Evolutionary conservation across 1,140 invertebrate genomes (phyloP), one percentile per base, ranked within the genome.

Genomic region (Drosophila pectinifera): DNA sequence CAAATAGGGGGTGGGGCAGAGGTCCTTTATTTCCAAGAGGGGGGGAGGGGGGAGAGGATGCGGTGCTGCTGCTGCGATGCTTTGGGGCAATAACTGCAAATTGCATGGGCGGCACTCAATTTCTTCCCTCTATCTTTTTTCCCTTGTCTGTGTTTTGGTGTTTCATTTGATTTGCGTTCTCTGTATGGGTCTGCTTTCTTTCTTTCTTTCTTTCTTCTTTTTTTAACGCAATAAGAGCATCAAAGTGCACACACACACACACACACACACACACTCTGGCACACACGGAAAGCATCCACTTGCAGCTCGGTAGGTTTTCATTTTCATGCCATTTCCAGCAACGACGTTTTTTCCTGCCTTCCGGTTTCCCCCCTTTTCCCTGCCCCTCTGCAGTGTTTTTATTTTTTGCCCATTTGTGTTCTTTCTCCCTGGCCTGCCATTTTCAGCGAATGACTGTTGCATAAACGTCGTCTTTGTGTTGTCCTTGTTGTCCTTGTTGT

Each of bases 391-490:
- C 22, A 22, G 22, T 22, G 54, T 58, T 53, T 58, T 24, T 48
- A 20, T 43, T 38, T 54, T 28, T 34, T 20, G 11, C 31, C 22
- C 39, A 22, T 38, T 38, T 56, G 34, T 78, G 38, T 59, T 45
- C 56, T 49, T 77, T 68, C 54, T 20, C 80, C 54, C 39, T 65
- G 72, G 73, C 63, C 79, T 85, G 74, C 45, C 64, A 88, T 61
- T 86, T 81, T 76, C 79, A 83, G 84, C 83, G 84, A 88, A 88
- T 88, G 83, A 88, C 86, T 88, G 83, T 89, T 88, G 83, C 83
- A 88, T 89, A 89, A 88, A 88, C 83, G 83, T 88, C 72, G 83
- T 73, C 83, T 89, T 89, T 88, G 70, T 83, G 74, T 88, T 88
- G 76, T 80, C 73, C 73, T 55, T 76, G 75, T 67, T 86, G 82